Percentiles rank a stretch among this genome's conserved stretches.
These are phyloP conservation scores for Cardiocondyla obscurior DNA, from an alignment of 1,140 invertebrate genomes.

Conservation along the genomic window DNA sequence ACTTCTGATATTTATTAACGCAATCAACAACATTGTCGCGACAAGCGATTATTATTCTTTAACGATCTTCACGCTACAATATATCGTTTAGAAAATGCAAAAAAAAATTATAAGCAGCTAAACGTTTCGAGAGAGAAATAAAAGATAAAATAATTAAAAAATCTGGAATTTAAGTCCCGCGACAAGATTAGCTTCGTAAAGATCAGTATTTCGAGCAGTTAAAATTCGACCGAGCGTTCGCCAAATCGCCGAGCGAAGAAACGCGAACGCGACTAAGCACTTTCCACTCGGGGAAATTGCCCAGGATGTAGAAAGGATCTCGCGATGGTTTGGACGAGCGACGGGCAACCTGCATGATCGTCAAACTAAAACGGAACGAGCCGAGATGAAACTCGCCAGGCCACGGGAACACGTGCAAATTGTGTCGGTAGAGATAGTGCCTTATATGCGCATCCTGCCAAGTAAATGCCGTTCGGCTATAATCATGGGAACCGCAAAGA, in stretches of 20 bases:
- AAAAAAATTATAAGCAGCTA: background rate
- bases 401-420: background rate
- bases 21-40: slow-evolving; percentile 32
- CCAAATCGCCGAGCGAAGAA: background rate
- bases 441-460: background rate
- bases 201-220: background rate
- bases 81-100: background rate
- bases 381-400: slow-evolving; percentile 48
- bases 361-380: slow-evolving; percentile 59
- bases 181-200: background rate
- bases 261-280: slow-evolving; percentile 47
- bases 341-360: slow-evolving; percentile 66
- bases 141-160: background rate
- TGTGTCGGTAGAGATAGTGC: background rate
- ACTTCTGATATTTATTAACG: slow-evolving; percentile 61
- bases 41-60: background rate
- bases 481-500: background rate
- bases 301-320: slow-evolving; percentile 69
- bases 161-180: background rate
- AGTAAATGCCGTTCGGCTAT: slow-evolving; percentile 16
- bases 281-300: slow-evolving; percentile 64
- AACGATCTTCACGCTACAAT: background rate
- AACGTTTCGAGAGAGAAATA: no score
- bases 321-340: slow-evolving; percentile 48
- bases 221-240: background rate